A percentile compares a stretch with the other conserved stretches of the same genome.
phyloP scores from a whole-genome alignment of 2,113 vertebrate genomes.

The Cebidichthys violaceus region DNA sequence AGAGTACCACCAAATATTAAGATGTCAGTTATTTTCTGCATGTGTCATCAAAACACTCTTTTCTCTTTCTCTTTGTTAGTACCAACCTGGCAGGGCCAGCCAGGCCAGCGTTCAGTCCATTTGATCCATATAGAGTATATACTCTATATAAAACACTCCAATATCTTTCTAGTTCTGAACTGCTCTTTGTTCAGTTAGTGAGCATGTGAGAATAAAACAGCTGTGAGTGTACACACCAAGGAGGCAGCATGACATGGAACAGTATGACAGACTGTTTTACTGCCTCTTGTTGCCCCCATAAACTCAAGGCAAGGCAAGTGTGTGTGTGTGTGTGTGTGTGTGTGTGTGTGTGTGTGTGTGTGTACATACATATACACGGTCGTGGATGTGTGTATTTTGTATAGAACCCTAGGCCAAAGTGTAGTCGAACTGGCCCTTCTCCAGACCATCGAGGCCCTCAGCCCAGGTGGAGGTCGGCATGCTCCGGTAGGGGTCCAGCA shows the following conservation, averaged over 20 bases:
- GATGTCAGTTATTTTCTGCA: too few species aligned
- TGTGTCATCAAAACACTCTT: too few species aligned
- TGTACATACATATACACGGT: too few species aligned
- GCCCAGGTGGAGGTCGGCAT: conserved; percentile 89
- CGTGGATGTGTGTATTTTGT: not conserved
- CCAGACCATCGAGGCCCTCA: conserved; percentile 87
- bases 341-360: too few species aligned
- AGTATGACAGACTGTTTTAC: not conserved
- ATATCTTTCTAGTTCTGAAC: not conserved
- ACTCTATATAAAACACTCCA: not conserved
- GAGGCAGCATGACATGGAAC: not conserved
- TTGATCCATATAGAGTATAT: not conserved
- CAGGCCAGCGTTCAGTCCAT: too few species aligned
- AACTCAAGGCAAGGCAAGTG: too few species aligned
- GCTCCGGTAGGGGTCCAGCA: conserved; percentile 87
- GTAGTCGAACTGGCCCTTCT: conserved; percentile 89
- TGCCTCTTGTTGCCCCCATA: not conserved
- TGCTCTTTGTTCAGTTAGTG: not conserved
- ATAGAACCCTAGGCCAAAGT: conserved; percentile 52
- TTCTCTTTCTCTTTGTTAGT: too few species aligned
- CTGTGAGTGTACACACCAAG: not conserved
- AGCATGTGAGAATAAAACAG: not conserved
- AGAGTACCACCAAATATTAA: too few species aligned
- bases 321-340: too few species aligned
- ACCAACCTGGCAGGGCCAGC: too few species aligned